phyloP scores from a whole-genome alignment of 2,888 invertebrate species.

The Cylindroiulus punctatus region DNA sequence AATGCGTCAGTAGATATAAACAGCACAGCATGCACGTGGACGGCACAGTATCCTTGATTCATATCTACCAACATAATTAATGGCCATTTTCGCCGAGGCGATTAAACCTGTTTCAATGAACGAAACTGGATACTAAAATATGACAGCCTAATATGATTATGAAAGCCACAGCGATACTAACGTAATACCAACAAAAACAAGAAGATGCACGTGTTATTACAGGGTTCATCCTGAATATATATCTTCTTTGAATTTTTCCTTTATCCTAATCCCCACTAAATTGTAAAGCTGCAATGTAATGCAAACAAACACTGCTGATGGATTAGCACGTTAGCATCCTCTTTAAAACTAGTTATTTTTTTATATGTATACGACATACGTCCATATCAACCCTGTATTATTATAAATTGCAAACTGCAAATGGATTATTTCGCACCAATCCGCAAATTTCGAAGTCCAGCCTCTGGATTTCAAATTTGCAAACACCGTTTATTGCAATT shows the following conservation, averaged over 20 bases:
- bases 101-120: background rate
- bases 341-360: too few relatives aligned
- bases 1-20: background rate
- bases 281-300: too few relatives aligned
- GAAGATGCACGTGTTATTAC: background rate
- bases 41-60: background rate
- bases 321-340: too few relatives aligned
- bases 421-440: background rate
- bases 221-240: too few relatives aligned
- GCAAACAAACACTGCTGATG: too few relatives aligned
- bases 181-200: background rate
- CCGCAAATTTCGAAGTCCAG: background rate
- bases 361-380: too few relatives aligned
- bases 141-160: background rate
- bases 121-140: slow-evolving; percentile 14
- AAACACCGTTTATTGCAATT: background rate
- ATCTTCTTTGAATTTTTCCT: too few relatives aligned
- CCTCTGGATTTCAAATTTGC: background rate
- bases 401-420: background rate
- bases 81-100: background rate
- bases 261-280: too few relatives aligned
- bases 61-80: background rate
- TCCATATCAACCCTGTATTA: too few relatives aligned
- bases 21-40: background rate
- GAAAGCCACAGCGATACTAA: background rate